Percentiles rank a stretch among this genome's conserved stretches.
Conservation (phyloP, 2,888 invertebrate species). For the Lamproptera curius region DNA sequence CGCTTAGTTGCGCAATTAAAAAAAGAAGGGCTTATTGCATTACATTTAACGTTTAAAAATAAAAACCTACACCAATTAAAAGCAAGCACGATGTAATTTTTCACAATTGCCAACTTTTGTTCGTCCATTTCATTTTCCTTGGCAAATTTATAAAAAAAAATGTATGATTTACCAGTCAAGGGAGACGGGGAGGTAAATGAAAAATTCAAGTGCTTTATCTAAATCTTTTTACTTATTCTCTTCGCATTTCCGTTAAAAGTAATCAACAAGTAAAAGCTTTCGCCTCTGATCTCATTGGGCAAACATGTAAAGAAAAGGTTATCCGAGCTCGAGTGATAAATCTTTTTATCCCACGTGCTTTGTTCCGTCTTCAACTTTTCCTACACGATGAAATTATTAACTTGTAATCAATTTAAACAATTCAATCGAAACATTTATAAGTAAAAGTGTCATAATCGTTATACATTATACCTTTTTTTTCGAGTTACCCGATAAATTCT, state of each 20-base stretch:
- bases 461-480: too few species aligned
- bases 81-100: too few species aligned
- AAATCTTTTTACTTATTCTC: conserved; percentile 40
- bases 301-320: conserved; percentile 15
- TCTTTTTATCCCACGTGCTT: conserved; percentile 10
- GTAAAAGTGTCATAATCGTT: too few species aligned
- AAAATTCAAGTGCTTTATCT: conserved; percentile 34
- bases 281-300: conserved; percentile 31
- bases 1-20: too few species aligned
- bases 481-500: too few species aligned
- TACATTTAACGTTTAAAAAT: too few species aligned
- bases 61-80: too few species aligned
- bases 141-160: not conserved
- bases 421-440: too few species aligned
- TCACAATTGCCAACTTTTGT: too few species aligned
- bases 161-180: conserved; percentile 33
- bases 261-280: conserved; percentile 50
- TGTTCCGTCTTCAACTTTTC: not conserved
- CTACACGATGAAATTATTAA: not conserved
- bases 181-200: conserved; percentile 44
- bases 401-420: too few species aligned
- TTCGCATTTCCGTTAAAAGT: conserved; percentile 37
- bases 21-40: too few species aligned
- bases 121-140: conserved; percentile 5
- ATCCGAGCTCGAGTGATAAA: conserved; percentile 10